Percentiles rank a stretch among this genome's conserved stretches.
Evolutionary conservation across 2,797 vertebrate genomes (phyloP).

Genomic region (Ctenosaura bakeri): DNA sequence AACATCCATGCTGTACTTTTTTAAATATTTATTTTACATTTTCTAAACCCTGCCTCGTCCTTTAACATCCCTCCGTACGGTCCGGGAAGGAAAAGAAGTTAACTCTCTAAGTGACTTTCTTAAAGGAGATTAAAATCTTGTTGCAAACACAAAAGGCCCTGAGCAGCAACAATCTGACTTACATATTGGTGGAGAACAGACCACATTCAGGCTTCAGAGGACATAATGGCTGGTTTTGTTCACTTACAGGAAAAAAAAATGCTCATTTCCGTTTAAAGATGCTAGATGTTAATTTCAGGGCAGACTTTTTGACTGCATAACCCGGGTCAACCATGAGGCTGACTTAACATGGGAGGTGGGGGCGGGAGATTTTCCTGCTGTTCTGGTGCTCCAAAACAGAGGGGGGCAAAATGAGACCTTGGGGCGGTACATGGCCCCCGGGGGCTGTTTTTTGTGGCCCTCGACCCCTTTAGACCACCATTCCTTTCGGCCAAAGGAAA

Average conservation of each 20-base stretch:
- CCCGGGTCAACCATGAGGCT: background rate
- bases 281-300: background rate
- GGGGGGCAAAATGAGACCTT: too few species aligned
- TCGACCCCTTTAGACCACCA: too few species aligned
- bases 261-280: background rate
- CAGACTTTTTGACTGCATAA: background rate
- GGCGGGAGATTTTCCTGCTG: background rate
- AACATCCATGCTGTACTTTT: conserved; percentile 63
- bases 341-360: background rate
- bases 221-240: conserved; percentile 1
- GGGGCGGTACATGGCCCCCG: too few species aligned
- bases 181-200: background rate
- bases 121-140: conserved; percentile 14
- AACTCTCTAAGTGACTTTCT: background rate
- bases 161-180: background rate
- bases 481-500: too few species aligned
- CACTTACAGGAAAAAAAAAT: conserved; percentile 24
- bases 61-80: accelerated
- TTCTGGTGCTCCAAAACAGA: background rate
- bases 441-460: too few species aligned
- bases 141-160: background rate
- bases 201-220: background rate
- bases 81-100: background rate
- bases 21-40: conserved; percentile 67
- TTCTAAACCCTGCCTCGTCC: conserved; percentile 29